Evolutionary conservation across 2,113 vertebrate genomes (phyloP), one percentile per base, ranked within the genome.

Genomic region (Colaptes auratus): DNA sequence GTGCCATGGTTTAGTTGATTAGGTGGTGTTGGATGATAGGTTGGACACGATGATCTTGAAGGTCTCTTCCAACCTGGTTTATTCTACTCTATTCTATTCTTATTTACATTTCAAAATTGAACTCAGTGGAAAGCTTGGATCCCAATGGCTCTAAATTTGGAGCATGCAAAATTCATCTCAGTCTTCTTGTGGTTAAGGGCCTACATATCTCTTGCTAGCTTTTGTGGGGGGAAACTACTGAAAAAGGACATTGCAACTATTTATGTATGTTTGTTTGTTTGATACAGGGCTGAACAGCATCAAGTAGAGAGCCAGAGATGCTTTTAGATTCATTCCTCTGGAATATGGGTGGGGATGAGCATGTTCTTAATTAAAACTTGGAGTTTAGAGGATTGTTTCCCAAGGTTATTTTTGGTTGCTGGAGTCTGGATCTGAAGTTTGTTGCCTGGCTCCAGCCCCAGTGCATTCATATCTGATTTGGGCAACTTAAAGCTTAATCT

Each of bases 351-450:
- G 50, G 86, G 76, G 73, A 71, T 53, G 63, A 55, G 76, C 33
- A 78, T 96, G 96, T 92, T 97, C 90, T 95, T 93, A 67, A 95
- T 95, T 97, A 97, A 95, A 86, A 83, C 66, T 66, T 50, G 50
- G 66, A 86, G 65, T 93, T 86, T 28, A 80, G 79, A 75, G 89
- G 86, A 89, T 73, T 95, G 70, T 96, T 96, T 96, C 95, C 92
- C 96, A 95, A 93, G 83, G 96, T 93, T 97, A 95, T 96, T 97
- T 97, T 96, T 94, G 80, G 94, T 91, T 95, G 73, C 70, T 93
- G 69, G 58, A 94, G 76, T 58, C 79, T 92, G 79, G 69, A 75
- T 95, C 72, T 71, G 65, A 67, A 76, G 69, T 58, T 75, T 24
- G 42, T 61, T 0, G 15, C 56, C 85, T 95, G 90, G 92, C 83